Conservation (phyloP, 2,797 vertebrate species). For the Pyrocephalus nanus region DNA sequence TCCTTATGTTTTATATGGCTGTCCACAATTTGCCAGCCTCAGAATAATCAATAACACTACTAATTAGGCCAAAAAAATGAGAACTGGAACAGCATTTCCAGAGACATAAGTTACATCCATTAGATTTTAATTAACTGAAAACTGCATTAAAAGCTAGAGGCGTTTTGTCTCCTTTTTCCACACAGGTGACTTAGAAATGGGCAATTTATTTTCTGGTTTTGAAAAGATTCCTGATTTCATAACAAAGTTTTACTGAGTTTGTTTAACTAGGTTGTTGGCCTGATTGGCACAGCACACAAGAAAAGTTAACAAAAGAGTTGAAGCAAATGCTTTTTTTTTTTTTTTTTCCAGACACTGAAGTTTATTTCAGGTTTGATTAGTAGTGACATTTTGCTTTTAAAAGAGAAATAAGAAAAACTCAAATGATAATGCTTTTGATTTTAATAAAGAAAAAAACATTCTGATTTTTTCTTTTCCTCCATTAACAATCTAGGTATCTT, state of each 20-base stretch:
- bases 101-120: conserved; percentile 5
- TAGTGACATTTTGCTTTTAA: background rate
- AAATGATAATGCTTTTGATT: background rate
- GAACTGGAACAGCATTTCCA: conserved; percentile 28
- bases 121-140: conserved; percentile 46
- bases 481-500: background rate
- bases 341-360: background rate
- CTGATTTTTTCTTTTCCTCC: background rate
- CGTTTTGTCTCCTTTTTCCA: background rate
- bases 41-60: background rate
- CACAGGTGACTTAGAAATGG: background rate
- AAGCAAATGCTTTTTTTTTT: background rate
- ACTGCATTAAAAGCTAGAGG: background rate
- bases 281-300: background rate
- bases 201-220: conserved; percentile 18
- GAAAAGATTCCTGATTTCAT: background rate
- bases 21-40: background rate
- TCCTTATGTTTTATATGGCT: background rate
- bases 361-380: background rate
- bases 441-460: background rate
- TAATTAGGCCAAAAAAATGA: conserved; percentile 23
- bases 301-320: background rate
- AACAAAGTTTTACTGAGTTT: background rate
- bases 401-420: background rate
- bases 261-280: background rate